Evolutionary conservation across 2,113 vertebrate genomes (phyloP).

Genomic region (Spermophilus dauricus): DNA sequence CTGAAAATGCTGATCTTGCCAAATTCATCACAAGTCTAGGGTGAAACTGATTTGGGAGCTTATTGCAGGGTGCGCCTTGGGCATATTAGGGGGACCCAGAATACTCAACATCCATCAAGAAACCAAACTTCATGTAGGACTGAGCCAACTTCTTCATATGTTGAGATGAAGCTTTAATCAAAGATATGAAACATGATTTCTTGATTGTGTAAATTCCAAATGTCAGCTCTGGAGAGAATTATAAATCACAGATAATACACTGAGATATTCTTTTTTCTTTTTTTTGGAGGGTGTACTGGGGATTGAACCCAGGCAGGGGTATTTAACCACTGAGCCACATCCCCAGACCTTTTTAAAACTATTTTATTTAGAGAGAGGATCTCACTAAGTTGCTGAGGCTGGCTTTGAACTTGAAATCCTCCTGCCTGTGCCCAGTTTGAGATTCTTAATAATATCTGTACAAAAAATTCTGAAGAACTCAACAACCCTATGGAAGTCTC

Average conservation of each 20-base stretch:
- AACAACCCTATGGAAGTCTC: not conserved
- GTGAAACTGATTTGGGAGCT: not conserved
- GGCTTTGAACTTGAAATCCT: too few species aligned
- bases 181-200: slow-evolving; percentile 38
- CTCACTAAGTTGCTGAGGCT: too few species aligned
- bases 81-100: not conserved
- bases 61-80: not conserved
- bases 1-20: not conserved
- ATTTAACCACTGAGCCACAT: too few species aligned
- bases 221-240: not conserved
- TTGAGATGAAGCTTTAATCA: slow-evolving; percentile 13
- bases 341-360: too few species aligned
- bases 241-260: slow-evolving; percentile 11
- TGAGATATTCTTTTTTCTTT: too few species aligned
- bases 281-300: too few species aligned
- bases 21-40: not conserved
- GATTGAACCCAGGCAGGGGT: too few species aligned
- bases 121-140: not conserved
- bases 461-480: slow-evolving; percentile 35
- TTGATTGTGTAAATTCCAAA: slow-evolving; percentile 48
- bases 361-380: too few species aligned
- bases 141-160: not conserved
- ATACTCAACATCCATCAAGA: not conserved
- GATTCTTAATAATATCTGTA: not conserved
- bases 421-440: too few species aligned